These are phyloP conservation scores for Promerops cafer DNA, from an alignment of 2,113 vertebrate species.

Conservation along the genomic window DNA sequence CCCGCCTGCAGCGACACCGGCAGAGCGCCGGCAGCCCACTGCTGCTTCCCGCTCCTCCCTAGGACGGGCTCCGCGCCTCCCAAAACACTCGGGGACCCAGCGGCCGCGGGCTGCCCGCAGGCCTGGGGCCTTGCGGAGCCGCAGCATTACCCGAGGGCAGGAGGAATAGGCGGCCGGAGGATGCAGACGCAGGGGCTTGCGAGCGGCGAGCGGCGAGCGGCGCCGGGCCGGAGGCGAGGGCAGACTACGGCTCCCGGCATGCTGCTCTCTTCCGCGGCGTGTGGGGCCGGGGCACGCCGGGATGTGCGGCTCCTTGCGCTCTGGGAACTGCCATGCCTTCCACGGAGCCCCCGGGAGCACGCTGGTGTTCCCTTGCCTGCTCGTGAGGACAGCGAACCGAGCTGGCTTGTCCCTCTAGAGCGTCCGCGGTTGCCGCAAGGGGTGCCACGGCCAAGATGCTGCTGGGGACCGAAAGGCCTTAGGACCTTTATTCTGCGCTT, in stretches of 20 bases:
- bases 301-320: rapidly evolving
- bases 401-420: too few relatives aligned
- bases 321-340: rapidly evolving
- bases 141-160: not conserved
- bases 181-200: not conserved
- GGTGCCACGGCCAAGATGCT: rapidly evolving
- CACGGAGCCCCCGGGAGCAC: rapidly evolving
- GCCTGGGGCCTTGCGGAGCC: not conserved
- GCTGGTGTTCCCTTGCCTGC: rapidly evolving
- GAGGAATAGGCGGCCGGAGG: not conserved
- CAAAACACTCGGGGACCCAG: not conserved
- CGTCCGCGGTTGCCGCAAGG: rapidly evolving
- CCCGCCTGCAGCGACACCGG: not conserved
- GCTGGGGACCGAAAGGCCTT: not conserved
- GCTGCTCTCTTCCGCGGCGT: not conserved
- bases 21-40: rapidly evolving
- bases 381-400: rapidly evolving
- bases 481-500: not conserved
- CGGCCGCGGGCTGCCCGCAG: not conserved
- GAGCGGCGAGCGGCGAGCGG: not conserved
- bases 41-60: not conserved
- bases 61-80: not conserved
- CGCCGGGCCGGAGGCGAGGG: not conserved
- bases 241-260: constrained; percentile 30
- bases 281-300: not conserved